phyloP scores from a whole-genome alignment of 1,140 invertebrate genomes.

The Drosophila nikananu region DNA sequence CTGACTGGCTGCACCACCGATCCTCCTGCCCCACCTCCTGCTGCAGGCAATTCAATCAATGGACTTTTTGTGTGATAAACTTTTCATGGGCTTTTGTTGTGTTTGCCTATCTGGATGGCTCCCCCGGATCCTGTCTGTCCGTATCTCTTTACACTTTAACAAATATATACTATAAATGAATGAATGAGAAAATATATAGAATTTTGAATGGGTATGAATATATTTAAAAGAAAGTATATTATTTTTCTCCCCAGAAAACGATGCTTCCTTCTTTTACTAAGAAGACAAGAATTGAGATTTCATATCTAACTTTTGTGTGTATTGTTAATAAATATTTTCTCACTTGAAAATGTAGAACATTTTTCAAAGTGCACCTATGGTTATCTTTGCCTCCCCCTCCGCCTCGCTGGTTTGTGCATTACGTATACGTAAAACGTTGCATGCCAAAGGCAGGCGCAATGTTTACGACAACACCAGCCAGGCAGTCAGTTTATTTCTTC shows the following conservation, averaged over 20 bases:
- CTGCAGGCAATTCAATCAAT: constrained; percentile 78
- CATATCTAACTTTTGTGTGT: background rate
- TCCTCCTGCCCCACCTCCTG: background rate
- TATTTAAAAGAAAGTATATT: background rate
- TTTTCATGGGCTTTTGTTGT: constrained; percentile 44
- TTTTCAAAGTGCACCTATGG: background rate
- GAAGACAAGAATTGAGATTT: fast-evolving
- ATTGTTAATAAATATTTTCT: no score
- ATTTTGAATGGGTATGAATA: background rate
- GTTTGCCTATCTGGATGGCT: constrained; percentile 68
- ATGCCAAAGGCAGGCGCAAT: constrained; percentile 72
- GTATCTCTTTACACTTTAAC: constrained; percentile 16
- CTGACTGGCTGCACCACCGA: background rate
- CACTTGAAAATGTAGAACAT: no score
- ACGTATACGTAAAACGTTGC: constrained; percentile 68
- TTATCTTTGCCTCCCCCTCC: constrained; percentile 6
- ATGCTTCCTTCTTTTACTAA: background rate
- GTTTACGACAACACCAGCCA: constrained; percentile 76
- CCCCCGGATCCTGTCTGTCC: constrained; percentile 28
- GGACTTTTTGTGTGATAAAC: constrained; percentile 65
- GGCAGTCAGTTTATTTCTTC: constrained; percentile 75
- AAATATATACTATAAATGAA: background rate
- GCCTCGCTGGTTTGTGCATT: constrained; percentile 44
- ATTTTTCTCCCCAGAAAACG: no score
- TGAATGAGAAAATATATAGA: no score